Evolutionary conservation across 1,140 invertebrate genomes (phyloP), one percentile per base, ranked within the genome.

Genomic region (Euwallacea similis): DNA sequence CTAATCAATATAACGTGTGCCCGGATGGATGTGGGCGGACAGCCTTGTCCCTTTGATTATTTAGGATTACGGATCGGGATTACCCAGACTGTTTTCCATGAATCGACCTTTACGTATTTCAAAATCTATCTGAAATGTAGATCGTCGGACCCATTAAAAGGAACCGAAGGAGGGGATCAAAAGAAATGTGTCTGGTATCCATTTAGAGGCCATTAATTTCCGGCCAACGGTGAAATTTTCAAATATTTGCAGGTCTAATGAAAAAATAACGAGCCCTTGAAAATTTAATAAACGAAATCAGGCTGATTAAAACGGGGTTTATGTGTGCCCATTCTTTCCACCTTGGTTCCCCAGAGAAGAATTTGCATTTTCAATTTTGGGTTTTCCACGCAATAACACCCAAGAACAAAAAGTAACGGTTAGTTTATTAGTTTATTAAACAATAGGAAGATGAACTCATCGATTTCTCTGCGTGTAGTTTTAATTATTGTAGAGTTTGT

Each of bases 251-350:
- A 33, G 21, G 1, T 33, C 46, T 50, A 50, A 50, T 50, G 46
- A 50, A 50, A 50, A 50, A 50, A 33, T 50, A 50, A 50, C 13
- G 46, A 13, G 13, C 46, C 46, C 46, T 50, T 50, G 46, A 50
- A 50, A 50, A 50, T 50, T 2, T 50, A 50, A 50, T 50, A 10
- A 50, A 50, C 46, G 9, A 50, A 50, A 50, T 50, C 13, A 50
- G 2, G 46, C 46, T 50, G 46, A 50, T 50, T 50, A 50, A 50
- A 50, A 50, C 13, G 46, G 6, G 2, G 46, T 50, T 50, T 50
- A 50, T 13, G 46, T 6, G 13, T 50, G 13, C 9, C 46, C 9
- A 13, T 10, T 10, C 46, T 50, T 50, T 50, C 46, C 13, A 50
- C 46, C 46, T 50, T 50, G 46, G n/a, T 47, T 47, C 46, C 9